Evolutionary conservation across 2,797 vertebrate genomes (phyloP), one percentile per base, ranked within the genome.

Genomic region (Tiaroga cobitis): DNA sequence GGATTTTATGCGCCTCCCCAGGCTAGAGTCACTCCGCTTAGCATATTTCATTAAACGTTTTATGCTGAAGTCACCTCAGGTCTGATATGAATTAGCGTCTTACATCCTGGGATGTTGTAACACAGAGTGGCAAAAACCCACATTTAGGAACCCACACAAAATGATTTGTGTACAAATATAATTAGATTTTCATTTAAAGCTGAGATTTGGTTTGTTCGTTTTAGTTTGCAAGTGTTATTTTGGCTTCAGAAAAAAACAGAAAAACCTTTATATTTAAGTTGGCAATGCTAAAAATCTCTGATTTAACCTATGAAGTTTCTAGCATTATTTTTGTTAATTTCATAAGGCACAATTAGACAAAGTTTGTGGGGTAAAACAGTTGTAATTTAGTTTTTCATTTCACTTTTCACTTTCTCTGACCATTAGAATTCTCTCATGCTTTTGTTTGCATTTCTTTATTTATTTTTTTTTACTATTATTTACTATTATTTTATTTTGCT

Each of bases 21-120:
- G 46, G 67, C 56, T 67, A 63, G 72, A 67, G 39, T 67, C 59
- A 39, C 70, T n/a, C 29, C 5, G 21, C 32, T 83, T 39, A 54
- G 70, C 70, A 65, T 74, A 75, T 65, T 74, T 83, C 56, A 63
- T 34, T 46, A 83, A 29, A 75, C 8, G 1, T 63, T 82, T 63
- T 39, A 61, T 51, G 76, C 80, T 72, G 6, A 78, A 72, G 80
- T 86, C 41, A 26, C 56, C 74, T 78, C 51, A 29, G 29, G 74
- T 70, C 72, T 76, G 43, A 82, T 82, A 37, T 49, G 51, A 65
- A 82, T 74, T 63, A 74, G 70, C 2, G 26, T n/a, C 81, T 26
- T 75, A 18, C 54, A 61, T 51, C 11, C 19, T 29, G 41, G 15
- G 19, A 32, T 37, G n/a, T 24, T 65, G 51, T 11, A 49, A 10